These are phyloP conservation scores for Drosophila cracens DNA, from an alignment of 2,888 invertebrate genomes.

Conservation along the genomic window DNA sequence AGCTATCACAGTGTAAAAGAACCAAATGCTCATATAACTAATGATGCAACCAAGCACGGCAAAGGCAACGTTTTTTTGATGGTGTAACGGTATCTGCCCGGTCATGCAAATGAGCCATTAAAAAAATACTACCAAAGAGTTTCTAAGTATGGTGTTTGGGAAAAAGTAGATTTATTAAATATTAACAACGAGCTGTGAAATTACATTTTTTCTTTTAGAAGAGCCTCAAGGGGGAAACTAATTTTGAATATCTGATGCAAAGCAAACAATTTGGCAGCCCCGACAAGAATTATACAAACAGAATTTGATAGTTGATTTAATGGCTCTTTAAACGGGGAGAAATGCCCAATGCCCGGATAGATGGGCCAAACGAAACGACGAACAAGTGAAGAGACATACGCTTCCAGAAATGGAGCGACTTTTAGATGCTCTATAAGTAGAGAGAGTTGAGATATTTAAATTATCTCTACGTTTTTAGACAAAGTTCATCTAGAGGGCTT, in stretches of 20 bases:
- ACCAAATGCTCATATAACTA: conserved; percentile 40
- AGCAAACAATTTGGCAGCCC: conserved; percentile 47
- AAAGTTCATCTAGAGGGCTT: background rate
- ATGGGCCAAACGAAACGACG: conserved; percentile 16
- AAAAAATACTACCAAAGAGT: conserved; percentile 37
- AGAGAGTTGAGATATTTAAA: background rate
- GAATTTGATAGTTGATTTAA: conserved; percentile 36
- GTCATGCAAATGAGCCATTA: conserved; percentile 75
- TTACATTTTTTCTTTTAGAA: background rate
- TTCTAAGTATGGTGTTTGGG: conserved; percentile 20
- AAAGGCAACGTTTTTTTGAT: conserved; percentile 20
- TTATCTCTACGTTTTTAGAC: background rate
- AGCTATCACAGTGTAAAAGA: conserved; percentile 15
- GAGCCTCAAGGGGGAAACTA: conserved; percentile 20
- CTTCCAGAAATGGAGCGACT: background rate
- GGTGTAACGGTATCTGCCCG: conserved; percentile 62
- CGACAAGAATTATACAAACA: conserved; percentile 20
- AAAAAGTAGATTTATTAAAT: conserved; percentile 62
- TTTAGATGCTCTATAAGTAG: conserved; percentile 2
- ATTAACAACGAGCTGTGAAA: conserved; percentile 70
- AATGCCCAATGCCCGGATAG: conserved; percentile 23
- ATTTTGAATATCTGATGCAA: conserved; percentile 11
- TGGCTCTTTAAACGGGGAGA: conserved; percentile 28
- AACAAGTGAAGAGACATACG: conserved; percentile 9
- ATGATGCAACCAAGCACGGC: conserved; percentile 46